Evolutionary conservation across 2,797 vertebrate genomes (phyloP).

Genomic region (Pelobates cultripes): DNA sequence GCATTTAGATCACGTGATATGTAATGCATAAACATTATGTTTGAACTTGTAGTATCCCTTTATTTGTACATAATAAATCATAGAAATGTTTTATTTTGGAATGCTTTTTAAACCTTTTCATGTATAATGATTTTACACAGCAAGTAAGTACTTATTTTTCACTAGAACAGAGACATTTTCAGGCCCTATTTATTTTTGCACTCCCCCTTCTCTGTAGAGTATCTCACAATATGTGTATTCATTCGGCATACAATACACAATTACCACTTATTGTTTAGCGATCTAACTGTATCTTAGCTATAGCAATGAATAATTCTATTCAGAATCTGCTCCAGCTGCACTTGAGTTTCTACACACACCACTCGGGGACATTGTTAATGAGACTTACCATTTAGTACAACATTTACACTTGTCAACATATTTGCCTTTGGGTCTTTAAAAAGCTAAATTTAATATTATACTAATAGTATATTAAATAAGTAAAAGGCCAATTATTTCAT

Average conservation of each 20-base stretch:
- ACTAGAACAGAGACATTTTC: too few species aligned
- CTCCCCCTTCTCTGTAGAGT: slow-evolving; percentile 33
- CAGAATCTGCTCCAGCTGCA: slow-evolving; percentile 70
- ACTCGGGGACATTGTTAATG: slow-evolving; percentile 69
- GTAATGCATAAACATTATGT: too few species aligned
- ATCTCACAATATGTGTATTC: slow-evolving; percentile 57
- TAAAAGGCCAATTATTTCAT: neutral
- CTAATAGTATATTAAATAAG: slow-evolving; percentile 18
- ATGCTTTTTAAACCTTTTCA: too few species aligned
- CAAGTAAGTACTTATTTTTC: too few species aligned
- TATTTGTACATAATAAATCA: too few species aligned
- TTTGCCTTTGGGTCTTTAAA: slow-evolving; percentile 60
- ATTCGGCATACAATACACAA: slow-evolving; percentile 56
- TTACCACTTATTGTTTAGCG: slow-evolving; percentile 70
- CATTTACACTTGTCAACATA: slow-evolving; percentile 48
- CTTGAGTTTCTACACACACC: slow-evolving; percentile 61
- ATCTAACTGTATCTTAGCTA: slow-evolving; percentile 71
- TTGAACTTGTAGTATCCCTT: too few species aligned
- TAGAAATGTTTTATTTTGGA: too few species aligned
- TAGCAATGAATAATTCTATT: slow-evolving; percentile 75
- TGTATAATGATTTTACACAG: too few species aligned
- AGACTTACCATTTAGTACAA: slow-evolving; percentile 61
- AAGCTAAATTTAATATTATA: slow-evolving; percentile 47
- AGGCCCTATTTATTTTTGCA: too few species aligned
- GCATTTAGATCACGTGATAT: too few species aligned